These are phyloP conservation scores for Eustalomyia histrio DNA, from an alignment of 2,888 invertebrate species.

Conservation along the genomic window DNA sequence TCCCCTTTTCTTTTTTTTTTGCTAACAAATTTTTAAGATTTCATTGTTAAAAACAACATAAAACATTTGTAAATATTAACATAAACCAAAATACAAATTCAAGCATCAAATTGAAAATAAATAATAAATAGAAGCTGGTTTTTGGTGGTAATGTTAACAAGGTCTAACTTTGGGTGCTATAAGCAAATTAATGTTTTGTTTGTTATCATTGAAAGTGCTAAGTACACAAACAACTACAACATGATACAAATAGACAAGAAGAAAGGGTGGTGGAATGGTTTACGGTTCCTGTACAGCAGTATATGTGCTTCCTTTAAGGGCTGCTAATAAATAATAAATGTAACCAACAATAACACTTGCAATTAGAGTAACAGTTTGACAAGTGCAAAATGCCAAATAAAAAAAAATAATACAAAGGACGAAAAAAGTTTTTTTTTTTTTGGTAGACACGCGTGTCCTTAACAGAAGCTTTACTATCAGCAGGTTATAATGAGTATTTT, in stretches of 20 bases:
- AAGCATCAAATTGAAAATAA: constrained; percentile 11
- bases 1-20: neutral
- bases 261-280: neutral
- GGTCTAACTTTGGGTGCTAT: constrained; percentile 28
- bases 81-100: constrained; percentile 34
- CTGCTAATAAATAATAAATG: constrained; percentile 67
- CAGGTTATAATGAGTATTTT: constrained; percentile 56
- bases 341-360: constrained; percentile 61
- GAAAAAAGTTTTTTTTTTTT: neutral
- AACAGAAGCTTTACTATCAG: constrained; percentile 56
- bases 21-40: constrained; percentile 5
- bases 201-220: constrained; percentile 52
- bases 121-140: constrained; percentile 41
- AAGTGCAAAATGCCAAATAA: constrained; percentile 60
- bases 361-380: constrained; percentile 65
- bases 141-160: constrained; percentile 34
- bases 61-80: constrained; percentile 61
- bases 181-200: constrained; percentile 54
- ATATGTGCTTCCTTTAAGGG: constrained; percentile 54
- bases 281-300: neutral
- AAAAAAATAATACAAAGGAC: neutral
- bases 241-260: constrained; percentile 27
- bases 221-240: constrained; percentile 52
- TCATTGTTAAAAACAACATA: constrained; percentile 46
- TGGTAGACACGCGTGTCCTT: constrained; percentile 54